Evolutionary conservation across 2,797 vertebrate genomes (phyloP).

Genomic region (Pelochelys cantorii): DNA sequence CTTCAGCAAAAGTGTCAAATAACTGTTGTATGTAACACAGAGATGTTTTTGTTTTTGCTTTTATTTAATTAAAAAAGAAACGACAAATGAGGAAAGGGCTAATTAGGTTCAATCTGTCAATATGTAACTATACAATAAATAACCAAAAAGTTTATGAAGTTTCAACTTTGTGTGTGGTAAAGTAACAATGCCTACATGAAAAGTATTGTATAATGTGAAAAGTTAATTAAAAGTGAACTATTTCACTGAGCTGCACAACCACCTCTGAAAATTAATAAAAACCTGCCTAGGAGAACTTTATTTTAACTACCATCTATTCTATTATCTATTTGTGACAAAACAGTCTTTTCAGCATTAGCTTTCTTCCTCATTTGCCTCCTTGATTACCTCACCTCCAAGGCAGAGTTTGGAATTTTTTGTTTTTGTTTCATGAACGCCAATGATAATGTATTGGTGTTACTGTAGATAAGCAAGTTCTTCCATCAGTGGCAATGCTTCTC

Average conservation of each 20-base stretch:
- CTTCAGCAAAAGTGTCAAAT: not conserved
- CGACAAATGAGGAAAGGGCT: not conserved
- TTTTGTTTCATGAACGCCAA: not conserved
- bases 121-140: conserved; percentile 39
- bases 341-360: not conserved
- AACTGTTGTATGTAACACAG: not conserved
- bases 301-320: not conserved
- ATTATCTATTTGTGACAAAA: conserved; percentile 24
- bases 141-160: conserved; percentile 10
- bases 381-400: not conserved
- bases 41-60: not conserved
- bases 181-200: conserved; percentile 6
- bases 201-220: not conserved
- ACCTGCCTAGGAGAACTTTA: not conserved
- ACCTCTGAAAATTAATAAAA: conserved; percentile 47
- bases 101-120: not conserved
- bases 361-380: not conserved
- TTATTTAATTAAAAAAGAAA: not conserved
- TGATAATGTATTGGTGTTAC: not conserved
- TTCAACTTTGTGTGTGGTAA: not conserved
- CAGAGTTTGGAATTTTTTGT: not conserved
- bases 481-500: not conserved
- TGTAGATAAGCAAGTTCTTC: not conserved
- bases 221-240: conserved; percentile 53
- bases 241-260: conserved; percentile 34